A percentile compares a stretch with the other conserved stretches of the same genome.
Evolutionary conservation across 2,797 vertebrate species (phyloP).

Genomic region (Hypotaenidia philippensis): DNA sequence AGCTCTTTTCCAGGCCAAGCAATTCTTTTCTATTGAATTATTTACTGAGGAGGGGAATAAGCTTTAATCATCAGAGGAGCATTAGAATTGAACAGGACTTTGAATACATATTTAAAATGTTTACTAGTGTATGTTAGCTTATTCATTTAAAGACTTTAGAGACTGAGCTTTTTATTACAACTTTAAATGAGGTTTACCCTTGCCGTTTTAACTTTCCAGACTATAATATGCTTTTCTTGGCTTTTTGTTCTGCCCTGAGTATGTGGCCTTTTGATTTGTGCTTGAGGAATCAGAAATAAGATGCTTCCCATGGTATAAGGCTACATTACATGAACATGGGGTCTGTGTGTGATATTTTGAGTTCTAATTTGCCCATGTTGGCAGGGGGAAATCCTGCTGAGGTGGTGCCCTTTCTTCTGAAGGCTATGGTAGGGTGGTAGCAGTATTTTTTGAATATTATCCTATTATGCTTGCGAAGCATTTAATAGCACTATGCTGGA

Average conservation of each 20-base stretch:
- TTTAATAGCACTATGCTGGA: background rate
- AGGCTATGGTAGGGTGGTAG: background rate
- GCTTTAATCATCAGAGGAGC: constrained; percentile 43
- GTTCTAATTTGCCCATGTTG: background rate
- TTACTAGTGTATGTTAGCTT: constrained; percentile 2
- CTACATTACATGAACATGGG: background rate
- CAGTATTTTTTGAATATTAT: background rate
- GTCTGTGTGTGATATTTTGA: background rate
- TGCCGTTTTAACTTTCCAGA: background rate
- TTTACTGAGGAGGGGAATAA: constrained; percentile 11
- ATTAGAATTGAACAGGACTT: constrained; percentile 46
- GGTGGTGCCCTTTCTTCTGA: background rate
- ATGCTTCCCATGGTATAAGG: background rate
- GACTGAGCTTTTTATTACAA: constrained; percentile 3
- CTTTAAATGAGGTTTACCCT: background rate
- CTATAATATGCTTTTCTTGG: background rate
- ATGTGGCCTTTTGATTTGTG: background rate
- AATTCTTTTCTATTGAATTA: constrained; percentile 29
- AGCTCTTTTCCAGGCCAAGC: constrained; percentile 1
- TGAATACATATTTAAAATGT: constrained; percentile 64
- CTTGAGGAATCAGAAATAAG: background rate
- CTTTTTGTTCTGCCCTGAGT: background rate
- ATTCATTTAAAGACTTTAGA: constrained; percentile 24
- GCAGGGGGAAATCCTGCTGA: background rate
- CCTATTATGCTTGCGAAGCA: background rate